A percentile compares a stretch with the other conserved stretches of the same genome.
These are phyloP conservation scores for Gobiocypris rarus DNA, from an alignment of 2,113 vertebrate genomes.

Conservation along the genomic window DNA sequence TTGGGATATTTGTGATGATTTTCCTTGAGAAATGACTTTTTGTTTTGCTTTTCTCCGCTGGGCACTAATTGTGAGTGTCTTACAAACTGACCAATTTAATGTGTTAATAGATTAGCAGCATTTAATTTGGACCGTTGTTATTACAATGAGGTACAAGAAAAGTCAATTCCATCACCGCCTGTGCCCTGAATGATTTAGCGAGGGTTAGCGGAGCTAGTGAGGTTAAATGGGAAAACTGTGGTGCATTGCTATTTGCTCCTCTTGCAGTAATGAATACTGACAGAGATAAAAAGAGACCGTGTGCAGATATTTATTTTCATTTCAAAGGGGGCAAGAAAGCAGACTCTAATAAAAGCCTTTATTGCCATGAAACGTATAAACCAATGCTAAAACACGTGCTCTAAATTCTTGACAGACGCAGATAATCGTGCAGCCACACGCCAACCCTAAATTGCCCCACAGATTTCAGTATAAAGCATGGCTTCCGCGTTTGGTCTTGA, in stretches of 20 bases:
- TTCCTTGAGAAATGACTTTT: constrained; percentile 32
- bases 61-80: constrained; percentile 39
- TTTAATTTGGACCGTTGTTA: constrained; percentile 62
- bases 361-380: constrained; percentile 65
- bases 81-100: constrained; percentile 54
- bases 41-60: constrained; percentile 14
- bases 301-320: constrained; percentile 71
- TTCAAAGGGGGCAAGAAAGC: constrained; percentile 64
- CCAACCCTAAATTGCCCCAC: not conserved
- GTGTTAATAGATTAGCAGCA: constrained; percentile 67
- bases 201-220: constrained; percentile 60
- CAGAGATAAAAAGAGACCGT: constrained; percentile 68
- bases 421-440: not conserved
- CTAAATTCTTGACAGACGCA: constrained; percentile 1
- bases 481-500: constrained; percentile 9
- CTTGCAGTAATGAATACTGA: constrained; percentile 67
- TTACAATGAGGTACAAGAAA: constrained; percentile 73
- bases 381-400: constrained; percentile 60
- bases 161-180: constrained; percentile 66
- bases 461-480: constrained; percentile 4
- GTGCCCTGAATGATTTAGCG: constrained; percentile 69
- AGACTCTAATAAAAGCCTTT: constrained; percentile 65
- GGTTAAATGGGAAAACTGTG: constrained; percentile 70
- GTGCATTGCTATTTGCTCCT: constrained; percentile 65
- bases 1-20: not conserved